Base-by-base conservation (phyloP, 2,797 vertebrate genomes). In the Mormyrops boulengeri region DNA sequence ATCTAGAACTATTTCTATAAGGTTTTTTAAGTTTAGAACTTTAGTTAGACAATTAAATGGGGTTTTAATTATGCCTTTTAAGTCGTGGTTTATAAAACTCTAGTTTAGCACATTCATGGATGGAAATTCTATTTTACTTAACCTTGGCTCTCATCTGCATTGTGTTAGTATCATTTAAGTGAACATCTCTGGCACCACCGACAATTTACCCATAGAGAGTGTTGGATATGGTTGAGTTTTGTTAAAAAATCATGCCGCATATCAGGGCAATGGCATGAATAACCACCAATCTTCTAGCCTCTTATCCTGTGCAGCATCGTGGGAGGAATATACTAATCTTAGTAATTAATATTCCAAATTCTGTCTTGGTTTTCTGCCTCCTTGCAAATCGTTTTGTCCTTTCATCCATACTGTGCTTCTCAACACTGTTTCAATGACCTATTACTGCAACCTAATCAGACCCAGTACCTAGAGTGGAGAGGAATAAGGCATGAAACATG, bases 391-490 rank as follows among this genome's bases (percentile, higher is more conserved):
- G 4, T 8, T 44, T 80, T 80, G 34, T 17, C 38, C 34, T 80
- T 8, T 80, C 73, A 44, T 41, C 34, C 14, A n/a, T 80, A 19
- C 17, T 80, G 14, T 44, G 73, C 34, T 80, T 80, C 38, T 80
- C 73, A 7, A n/a, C 73, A 8, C 73, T n/a, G 38, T 44, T 80
- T 80, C 82, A 52, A 5, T 86, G 17, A 3, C 47, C 12, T 50
- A n/a, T 5, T 85, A 88, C 80, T 89, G 55, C 57, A 49, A 49
- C 8, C 38, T 19, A 80, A 85, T 89, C 30, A 77, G 62, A 60
- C 53, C 22, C 85, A 84, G 85, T 90, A 82, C 87, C 82, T 19
- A 50, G 53, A 85, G 11, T 34, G 66, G 66, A 34, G 30, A 73
- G 66, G 30, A 73, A 12, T 17, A 34, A 11, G 12, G 12, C 66